Evolutionary conservation across 1,140 invertebrate species (phyloP).

Genomic region (Cardiocondyla obscurior): DNA sequence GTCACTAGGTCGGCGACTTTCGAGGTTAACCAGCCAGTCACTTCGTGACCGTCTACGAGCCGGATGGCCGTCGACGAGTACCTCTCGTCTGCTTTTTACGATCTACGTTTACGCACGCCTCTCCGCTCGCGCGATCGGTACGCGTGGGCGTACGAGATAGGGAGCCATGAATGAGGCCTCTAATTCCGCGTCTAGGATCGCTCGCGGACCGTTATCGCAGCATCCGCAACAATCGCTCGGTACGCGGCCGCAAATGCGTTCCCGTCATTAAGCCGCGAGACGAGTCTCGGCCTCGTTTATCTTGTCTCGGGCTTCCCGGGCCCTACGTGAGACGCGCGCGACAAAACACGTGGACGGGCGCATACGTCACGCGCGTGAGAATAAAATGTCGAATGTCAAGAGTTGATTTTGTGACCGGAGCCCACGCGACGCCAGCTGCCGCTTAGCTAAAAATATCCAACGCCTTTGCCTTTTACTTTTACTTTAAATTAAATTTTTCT

Average conservation of each 20-base stretch:
- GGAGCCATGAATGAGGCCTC: slow-evolving; percentile 49
- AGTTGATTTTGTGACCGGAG: neutral
- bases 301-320: neutral
- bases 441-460: neutral
- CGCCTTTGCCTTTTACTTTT: neutral
- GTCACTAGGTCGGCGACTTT: slow-evolving; percentile 12
- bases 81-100: slow-evolving; percentile 29
- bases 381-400: neutral
- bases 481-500: slow-evolving; percentile 7
- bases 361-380: neutral
- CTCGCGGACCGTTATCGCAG: slow-evolving; percentile 33
- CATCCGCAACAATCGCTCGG: slow-evolving; percentile 3
- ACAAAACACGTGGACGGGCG: neutral
- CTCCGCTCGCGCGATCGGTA: slow-evolving; percentile 7
- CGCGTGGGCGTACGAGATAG: slow-evolving; percentile 35
- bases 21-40: slow-evolving; percentile 28
- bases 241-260: neutral
- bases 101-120: neutral
- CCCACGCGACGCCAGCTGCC: neutral
- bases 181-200: slow-evolving; percentile 46
- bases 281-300: neutral
- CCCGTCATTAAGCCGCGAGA: neutral
- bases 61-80: slow-evolving; percentile 34
- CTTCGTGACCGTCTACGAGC: slow-evolving; percentile 35
- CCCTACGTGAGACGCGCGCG: neutral